Evolutionary conservation across 2,888 invertebrate species (phyloP).

Genomic region (Agrenia bidenticulata): DNA sequence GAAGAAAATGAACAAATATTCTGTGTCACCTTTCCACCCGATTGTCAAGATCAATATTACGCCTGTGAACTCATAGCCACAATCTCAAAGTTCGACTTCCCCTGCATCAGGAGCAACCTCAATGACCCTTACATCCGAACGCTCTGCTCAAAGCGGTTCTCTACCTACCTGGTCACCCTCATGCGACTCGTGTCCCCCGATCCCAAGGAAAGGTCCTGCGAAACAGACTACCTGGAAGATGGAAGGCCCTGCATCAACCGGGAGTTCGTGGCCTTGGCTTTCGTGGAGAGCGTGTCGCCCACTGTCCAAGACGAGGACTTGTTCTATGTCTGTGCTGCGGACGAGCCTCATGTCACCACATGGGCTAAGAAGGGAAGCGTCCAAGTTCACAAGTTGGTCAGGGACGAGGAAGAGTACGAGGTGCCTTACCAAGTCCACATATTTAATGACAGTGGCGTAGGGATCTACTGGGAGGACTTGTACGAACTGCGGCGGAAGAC

Average conservation of each 20-base stretch:
- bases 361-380: neutral
- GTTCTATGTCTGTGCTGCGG: neutral
- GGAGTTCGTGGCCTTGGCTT: neutral
- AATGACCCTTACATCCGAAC: neutral
- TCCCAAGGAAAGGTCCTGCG: neutral
- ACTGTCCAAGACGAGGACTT: neutral
- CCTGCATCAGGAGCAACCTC: neutral
- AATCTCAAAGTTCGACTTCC: neutral
- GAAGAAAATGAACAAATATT: neutral
- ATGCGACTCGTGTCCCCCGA: neutral
- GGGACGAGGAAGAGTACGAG: neutral
- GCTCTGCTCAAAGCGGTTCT: neutral
- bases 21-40: slow-evolving; percentile 1
- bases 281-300: neutral
- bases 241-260: neutral
- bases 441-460: neutral
- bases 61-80: neutral
- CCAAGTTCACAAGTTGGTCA: neutral
- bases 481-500: neutral
- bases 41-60: neutral
- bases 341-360: neutral
- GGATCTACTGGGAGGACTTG: neutral
- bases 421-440: neutral
- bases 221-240: neutral
- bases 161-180: neutral